Percentiles rank a stretch among this genome's conserved stretches.
Conservation (phyloP, 2,797 vertebrate genomes). For the Gila robusta region DNA sequence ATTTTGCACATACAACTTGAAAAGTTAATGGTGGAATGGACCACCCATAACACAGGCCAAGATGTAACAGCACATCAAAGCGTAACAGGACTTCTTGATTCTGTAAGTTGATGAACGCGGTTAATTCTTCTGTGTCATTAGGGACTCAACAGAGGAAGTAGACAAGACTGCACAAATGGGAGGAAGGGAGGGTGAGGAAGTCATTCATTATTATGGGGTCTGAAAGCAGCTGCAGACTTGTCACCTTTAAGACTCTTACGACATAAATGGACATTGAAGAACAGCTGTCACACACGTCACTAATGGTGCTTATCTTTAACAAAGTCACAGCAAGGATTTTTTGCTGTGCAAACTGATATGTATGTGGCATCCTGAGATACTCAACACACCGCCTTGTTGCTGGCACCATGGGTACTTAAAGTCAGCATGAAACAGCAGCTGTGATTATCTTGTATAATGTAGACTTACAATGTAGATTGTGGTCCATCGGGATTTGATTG, state of each 20-base stretch:
- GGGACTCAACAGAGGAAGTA: conserved; percentile 45
- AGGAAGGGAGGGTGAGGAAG: conserved; percentile 42
- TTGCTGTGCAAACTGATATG: background rate
- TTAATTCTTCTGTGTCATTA: conserved; percentile 11
- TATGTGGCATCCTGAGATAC: background rate
- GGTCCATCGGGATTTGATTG: background rate
- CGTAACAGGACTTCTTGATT: background rate
- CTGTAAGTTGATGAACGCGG: background rate
- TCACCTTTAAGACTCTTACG: conserved; percentile 48
- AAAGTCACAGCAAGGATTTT: background rate
- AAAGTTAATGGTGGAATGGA: background rate
- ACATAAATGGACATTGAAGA: conserved; percentile 2
- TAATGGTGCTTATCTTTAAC: background rate
- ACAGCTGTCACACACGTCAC: conserved; percentile 12
- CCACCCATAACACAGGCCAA: too few species aligned
- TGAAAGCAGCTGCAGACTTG: conserved; percentile 55
- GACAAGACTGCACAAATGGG: conserved; percentile 56
- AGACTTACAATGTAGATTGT: too few species aligned
- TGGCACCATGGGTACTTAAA: background rate
- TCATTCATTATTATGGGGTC: conserved; percentile 39
- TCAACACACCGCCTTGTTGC: background rate
- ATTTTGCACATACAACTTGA: background rate
- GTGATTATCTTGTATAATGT: background rate
- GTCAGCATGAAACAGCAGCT: background rate
- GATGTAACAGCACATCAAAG: background rate